Conservation (phyloP, 2,797 vertebrate genomes). For the Loris lydekkerianus region DNA sequence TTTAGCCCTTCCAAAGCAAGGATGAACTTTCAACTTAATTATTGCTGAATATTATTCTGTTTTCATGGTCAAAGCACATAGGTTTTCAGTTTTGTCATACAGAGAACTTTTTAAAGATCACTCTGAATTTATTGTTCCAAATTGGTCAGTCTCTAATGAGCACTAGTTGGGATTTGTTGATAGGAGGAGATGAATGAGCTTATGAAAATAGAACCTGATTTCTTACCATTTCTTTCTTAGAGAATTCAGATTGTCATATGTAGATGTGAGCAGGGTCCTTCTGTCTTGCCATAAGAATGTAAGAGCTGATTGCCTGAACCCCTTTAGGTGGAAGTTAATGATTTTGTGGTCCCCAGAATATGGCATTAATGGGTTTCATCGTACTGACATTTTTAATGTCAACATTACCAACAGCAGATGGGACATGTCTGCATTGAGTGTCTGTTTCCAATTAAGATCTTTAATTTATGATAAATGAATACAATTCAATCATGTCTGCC, state of each 20-base stretch:
- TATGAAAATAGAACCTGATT: conserved; percentile 40
- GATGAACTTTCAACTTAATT: neutral
- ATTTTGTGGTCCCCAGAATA: conserved; percentile 70
- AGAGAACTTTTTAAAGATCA: conserved; percentile 39
- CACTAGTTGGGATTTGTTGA: neutral
- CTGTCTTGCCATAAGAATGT: conserved; percentile 46
- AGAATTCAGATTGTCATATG: conserved; percentile 29
- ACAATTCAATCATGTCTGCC: conserved; percentile 81
- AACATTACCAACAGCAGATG: conserved; percentile 80
- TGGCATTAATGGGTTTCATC: conserved; percentile 77
- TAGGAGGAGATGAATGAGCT: conserved; percentile 6
- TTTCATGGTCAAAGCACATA: neutral
- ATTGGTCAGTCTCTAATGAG: conserved; percentile 56
- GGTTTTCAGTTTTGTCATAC: conserved; percentile 15
- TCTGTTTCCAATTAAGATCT: conserved; percentile 83
- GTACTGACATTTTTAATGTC: conserved; percentile 80
- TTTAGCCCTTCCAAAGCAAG: conserved; percentile 39
- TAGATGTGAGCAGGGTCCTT: neutral
- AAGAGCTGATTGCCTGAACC: conserved; percentile 47
- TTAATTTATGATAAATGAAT: conserved; percentile 84
- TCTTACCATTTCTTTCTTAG: conserved; percentile 57
- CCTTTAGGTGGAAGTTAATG: conserved; percentile 73
- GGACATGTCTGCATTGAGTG: conserved; percentile 77
- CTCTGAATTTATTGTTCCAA: conserved; percentile 55
- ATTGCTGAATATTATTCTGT: conserved; percentile 57